Evolutionary conservation across 1,140 invertebrate species (phyloP), one percentile per base, ranked within the genome.

Genomic region (Doryteuthis pealeii): DNA sequence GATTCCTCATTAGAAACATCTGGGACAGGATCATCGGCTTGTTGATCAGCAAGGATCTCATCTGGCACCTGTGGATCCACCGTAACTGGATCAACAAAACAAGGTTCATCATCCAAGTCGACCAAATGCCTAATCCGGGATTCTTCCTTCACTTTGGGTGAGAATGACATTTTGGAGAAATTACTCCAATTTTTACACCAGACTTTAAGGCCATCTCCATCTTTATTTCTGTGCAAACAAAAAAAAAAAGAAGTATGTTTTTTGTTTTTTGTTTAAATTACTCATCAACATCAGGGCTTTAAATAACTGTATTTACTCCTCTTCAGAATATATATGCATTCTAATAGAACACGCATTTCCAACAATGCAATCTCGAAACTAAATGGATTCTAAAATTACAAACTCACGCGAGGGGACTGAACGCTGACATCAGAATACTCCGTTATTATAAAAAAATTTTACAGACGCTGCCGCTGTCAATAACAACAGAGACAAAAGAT

Each of bases 181-280:
- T 73, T 77, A 26, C 79, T 75, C 71, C 76, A 79, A 26, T 80
- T 75, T 32, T 76, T 77, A 45, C 76, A 72, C 82, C 82, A 82
- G 32, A 81, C 71, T 40, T 76, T 75, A 12, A 82, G 75, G 58
- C 78, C 79, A 32, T 74, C 73, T 35, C 80, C 74, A 15, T 75
- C 74, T 22, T 75, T 78, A 32, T 81, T 74, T 49, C 82, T 83
- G 77, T 18, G 68, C 30, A 28, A 69, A 76, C n/a, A 66, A 35
- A 35, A 43, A 43, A 74, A 70, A 40, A 28, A 28, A 62, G 18
- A n/a, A n/a, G n/a, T n/a, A n/a, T n/a, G n/a, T n/a, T n/a, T n/a
- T n/a, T n/a, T n/a, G n/a, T n/a, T n/a, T n/a, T n/a, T n/a, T n/a
- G n/a, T n/a, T n/a, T n/a, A n/a, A n/a, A n/a, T n/a, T n/a, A n/a